Conservation (phyloP, 92 coral and sea anemone genomes). For the Chrysogorgia sp. region DNA sequence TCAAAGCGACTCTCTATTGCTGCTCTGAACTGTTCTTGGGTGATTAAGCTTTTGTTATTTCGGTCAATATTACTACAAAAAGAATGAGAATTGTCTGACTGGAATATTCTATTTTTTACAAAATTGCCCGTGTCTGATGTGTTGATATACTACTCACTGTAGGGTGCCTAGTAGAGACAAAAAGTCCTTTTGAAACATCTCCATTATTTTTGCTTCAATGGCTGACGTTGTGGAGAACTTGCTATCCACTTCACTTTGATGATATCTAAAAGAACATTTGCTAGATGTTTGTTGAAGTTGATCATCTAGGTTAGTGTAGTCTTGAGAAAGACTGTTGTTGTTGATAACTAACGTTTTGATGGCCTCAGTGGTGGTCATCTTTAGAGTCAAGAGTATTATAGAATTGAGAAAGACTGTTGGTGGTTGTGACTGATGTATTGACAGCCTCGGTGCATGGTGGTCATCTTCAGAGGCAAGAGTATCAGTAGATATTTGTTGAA, state of each 20-base stretch:
- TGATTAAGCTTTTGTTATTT: constrained; percentile 75
- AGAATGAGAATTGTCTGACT: too few relatives aligned
- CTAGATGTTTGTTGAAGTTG: neutral
- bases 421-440: too few relatives aligned
- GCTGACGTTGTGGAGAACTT: constrained; percentile 93
- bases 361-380: too few relatives aligned
- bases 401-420: too few relatives aligned
- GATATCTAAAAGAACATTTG: constrained; percentile 62
- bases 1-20: constrained; percentile 98
- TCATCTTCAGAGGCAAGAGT: too few relatives aligned
- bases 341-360: too few relatives aligned
- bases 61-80: constrained; percentile 88
- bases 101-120: neutral
- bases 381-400: too few relatives aligned
- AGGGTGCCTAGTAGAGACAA: constrained; percentile 90
- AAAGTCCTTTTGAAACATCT: constrained; percentile 89
- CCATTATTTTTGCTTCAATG: constrained; percentile 91
- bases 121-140: neutral
- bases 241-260: constrained; percentile 91
- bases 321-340: too few relatives aligned
- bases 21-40: constrained; percentile 98
- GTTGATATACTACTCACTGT: constrained; percentile 76
- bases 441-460: too few relatives aligned
- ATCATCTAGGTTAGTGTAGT: too few relatives aligned
- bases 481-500: too few relatives aligned